Conservation (phyloP, 2,888 invertebrate genomes). For the Mesoligia furuncula region DNA sequence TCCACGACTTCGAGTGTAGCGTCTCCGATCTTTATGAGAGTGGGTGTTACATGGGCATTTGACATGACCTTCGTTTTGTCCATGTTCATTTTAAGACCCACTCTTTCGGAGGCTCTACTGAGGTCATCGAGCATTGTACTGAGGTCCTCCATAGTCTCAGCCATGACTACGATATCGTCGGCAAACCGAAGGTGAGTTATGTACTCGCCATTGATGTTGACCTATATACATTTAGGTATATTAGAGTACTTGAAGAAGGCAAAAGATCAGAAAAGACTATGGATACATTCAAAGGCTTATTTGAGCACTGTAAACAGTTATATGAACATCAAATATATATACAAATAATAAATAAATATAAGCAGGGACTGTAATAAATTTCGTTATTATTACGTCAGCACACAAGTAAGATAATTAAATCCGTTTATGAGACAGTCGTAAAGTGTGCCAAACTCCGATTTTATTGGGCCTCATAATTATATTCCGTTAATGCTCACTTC, state of each 20-base stretch:
- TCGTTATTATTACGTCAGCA: conserved; percentile 48
- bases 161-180: too few species aligned
- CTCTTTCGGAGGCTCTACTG: too few species aligned
- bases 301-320: conserved; percentile 26
- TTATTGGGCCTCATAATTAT: conserved; percentile 66
- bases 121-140: too few species aligned
- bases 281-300: conserved; percentile 33
- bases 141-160: too few species aligned
- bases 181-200: too few species aligned
- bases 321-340: conserved; percentile 42
- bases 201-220: too few species aligned
- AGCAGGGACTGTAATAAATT: conserved; percentile 56
- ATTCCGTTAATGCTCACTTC: conserved; percentile 62
- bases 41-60: too few species aligned
- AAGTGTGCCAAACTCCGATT: conserved; percentile 61
- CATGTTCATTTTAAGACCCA: too few species aligned
- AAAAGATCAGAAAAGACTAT: neutral
- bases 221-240: neutral
- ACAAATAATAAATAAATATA: conserved; percentile 53
- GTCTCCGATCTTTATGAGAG: too few species aligned
- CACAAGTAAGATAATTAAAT: conserved; percentile 65
- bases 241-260: neutral
- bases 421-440: conserved; percentile 65
- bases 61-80: too few species aligned
- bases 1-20: too few species aligned